Percentiles rank a stretch among this genome's conserved stretches.
Evolutionary conservation across 2,113 vertebrate species (phyloP).

Genomic region (Bujurquina vittata): DNA sequence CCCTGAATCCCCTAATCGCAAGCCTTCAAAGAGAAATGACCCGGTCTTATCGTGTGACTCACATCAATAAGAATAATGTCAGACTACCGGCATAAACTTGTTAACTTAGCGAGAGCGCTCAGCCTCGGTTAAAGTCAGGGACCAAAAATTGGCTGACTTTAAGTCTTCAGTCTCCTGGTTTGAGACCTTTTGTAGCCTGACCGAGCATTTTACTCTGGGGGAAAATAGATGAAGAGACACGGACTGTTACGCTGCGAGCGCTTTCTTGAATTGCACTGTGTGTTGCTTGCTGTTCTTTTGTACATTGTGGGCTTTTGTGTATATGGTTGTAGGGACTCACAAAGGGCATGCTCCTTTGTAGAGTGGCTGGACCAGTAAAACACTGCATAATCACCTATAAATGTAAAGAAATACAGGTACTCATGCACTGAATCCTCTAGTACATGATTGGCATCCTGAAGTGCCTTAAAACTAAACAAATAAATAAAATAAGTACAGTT

Average conservation of each 20-base stretch:
- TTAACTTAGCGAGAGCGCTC: not conserved
- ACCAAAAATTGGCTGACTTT: not conserved
- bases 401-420: not conserved
- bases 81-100: not conserved
- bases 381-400: not conserved
- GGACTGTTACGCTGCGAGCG: not conserved
- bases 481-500: not conserved
- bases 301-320: not conserved
- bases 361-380: not conserved
- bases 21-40: not conserved
- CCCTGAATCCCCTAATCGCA: not conserved
- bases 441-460: not conserved
- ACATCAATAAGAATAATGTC: not conserved
- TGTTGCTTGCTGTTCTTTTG: not conserved
- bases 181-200: too few species aligned
- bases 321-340: not conserved
- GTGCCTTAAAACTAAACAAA: not conserved
- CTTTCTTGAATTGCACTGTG: not conserved
- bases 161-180: too few species aligned
- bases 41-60: not conserved
- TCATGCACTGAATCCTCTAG: not conserved
- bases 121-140: not conserved
- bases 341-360: not conserved
- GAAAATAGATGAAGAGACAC: not conserved
- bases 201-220: not conserved